A percentile compares a stretch with the other conserved stretches of the same genome.
Conservation (phyloP, 2,888 invertebrate species). For the Synergus umbraculus region DNA sequence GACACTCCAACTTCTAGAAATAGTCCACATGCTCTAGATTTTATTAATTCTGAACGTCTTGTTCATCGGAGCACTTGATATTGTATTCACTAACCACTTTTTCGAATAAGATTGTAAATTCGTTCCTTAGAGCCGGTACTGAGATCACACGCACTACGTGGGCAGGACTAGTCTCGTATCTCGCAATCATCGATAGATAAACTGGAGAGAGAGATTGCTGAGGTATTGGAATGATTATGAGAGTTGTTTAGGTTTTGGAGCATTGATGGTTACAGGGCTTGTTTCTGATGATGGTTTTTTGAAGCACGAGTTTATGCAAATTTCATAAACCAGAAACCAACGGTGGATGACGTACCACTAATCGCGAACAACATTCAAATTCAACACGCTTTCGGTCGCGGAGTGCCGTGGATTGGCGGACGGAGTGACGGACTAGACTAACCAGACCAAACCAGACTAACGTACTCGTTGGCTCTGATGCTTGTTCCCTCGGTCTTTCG, state of each 20-base stretch:
- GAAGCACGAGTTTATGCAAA: not conserved
- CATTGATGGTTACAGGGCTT: not conserved
- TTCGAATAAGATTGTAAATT: not conserved
- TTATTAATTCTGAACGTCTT: not conserved
- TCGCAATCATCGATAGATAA: slow-evolving; percentile 28
- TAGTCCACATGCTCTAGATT: not conserved
- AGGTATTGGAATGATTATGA: not conserved
- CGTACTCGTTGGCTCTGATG: slow-evolving; percentile 5
- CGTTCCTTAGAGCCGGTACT: not conserved
- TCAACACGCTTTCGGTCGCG: slow-evolving; percentile 22
- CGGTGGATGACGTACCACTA: slow-evolving; percentile 31
- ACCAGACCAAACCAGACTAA: not conserved
- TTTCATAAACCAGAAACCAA: not conserved
- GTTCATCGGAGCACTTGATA: not conserved
- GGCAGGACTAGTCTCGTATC: slow-evolving; percentile 1
- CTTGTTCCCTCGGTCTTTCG: slow-evolving; percentile 24
- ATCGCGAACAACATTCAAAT: slow-evolving; percentile 14
- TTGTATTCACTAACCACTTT: not conserved
- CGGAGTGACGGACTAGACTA: slow-evolving; percentile 40
- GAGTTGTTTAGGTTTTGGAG: not conserved
- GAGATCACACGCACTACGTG: not conserved
- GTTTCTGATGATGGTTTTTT: not conserved
- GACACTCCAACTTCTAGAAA: not conserved
- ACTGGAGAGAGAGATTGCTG: slow-evolving; percentile 3
- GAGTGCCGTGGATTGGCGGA: slow-evolving; percentile 30